phyloP scores from a whole-genome alignment of 2,888 invertebrate genomes.

The Phasia obesa region DNA sequence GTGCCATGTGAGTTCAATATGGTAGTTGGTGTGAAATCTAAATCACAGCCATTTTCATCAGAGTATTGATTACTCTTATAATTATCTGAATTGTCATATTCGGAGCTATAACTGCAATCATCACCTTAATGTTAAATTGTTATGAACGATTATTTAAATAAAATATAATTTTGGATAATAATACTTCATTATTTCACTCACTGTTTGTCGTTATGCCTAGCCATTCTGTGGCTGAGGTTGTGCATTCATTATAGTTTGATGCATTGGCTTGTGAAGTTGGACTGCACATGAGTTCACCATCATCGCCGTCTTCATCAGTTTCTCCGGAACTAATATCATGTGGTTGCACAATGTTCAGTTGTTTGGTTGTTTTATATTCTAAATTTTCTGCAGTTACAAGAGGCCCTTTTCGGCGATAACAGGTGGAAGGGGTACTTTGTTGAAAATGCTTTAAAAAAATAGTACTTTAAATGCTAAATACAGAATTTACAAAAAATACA shows the following conservation, averaged over 20 bases:
- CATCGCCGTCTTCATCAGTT: slow-evolving; percentile 83
- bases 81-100: slow-evolving; percentile 86
- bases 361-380: slow-evolving; percentile 72
- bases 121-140: slow-evolving; percentile 66
- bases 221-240: slow-evolving; percentile 90
- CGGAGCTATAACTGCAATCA: slow-evolving; percentile 90
- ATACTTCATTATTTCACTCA: slow-evolving; percentile 77
- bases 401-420: slow-evolving; percentile 35
- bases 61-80: slow-evolving; percentile 84
- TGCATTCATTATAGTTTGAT: slow-evolving; percentile 84
- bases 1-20: slow-evolving; percentile 88
- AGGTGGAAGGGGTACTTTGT: slow-evolving; percentile 20
- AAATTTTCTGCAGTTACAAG: slow-evolving; percentile 69
- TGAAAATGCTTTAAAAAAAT: slow-evolving; percentile 34
- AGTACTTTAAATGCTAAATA: too few species aligned
- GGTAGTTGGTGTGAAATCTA: slow-evolving; percentile 88
- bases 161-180: background rate
- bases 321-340: slow-evolving; percentile 78
- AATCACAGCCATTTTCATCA: slow-evolving; percentile 84
- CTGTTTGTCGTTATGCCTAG: slow-evolving; percentile 94
- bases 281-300: slow-evolving; percentile 86
- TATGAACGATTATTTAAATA: background rate
- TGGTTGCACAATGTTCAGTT: slow-evolving; percentile 38
- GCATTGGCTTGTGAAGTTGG: slow-evolving; percentile 82
- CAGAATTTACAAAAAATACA: too few species aligned